phyloP scores from a whole-genome alignment of 2,113 vertebrate genomes.

The Syngnathus typhle region DNA sequence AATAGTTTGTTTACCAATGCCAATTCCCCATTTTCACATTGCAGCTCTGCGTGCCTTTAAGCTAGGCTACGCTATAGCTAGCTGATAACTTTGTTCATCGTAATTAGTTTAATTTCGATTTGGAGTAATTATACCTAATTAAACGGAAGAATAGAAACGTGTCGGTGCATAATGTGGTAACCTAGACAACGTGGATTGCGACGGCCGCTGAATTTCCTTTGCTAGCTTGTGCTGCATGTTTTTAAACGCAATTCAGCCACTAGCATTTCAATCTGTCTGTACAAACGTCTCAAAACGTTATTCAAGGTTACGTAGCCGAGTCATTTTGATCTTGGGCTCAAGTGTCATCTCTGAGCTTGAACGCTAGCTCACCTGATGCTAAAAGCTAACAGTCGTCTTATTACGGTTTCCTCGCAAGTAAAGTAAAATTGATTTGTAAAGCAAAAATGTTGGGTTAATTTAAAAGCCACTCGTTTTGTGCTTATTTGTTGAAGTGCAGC shows the following conservation, averaged over 20 bases:
- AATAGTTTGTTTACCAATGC: too few relatives aligned
- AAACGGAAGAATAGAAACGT: background rate
- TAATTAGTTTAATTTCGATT: background rate
- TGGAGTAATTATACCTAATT: background rate
- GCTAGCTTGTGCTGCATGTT: conserved; percentile 25
- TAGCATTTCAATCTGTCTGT: background rate
- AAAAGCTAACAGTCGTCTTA: background rate
- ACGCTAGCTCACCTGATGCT: background rate
- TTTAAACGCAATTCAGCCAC: background rate
- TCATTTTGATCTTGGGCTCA: background rate
- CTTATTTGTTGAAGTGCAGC: background rate
- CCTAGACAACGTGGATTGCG: conserved; percentile 1
- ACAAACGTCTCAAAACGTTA: background rate
- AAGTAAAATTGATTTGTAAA: background rate
- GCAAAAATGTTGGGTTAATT: background rate
- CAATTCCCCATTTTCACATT: background rate
- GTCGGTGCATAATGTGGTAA: background rate
- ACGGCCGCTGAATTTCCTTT: conserved; percentile 13
- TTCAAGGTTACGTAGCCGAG: background rate
- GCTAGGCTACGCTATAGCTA: background rate
- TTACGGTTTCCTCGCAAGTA: background rate
- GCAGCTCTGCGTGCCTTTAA: background rate
- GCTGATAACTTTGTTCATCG: background rate
- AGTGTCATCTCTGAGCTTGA: background rate
- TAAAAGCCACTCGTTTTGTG: background rate